Conservation (phyloP, 2,113 vertebrate species). For the Aplodontia rufa region DNA sequence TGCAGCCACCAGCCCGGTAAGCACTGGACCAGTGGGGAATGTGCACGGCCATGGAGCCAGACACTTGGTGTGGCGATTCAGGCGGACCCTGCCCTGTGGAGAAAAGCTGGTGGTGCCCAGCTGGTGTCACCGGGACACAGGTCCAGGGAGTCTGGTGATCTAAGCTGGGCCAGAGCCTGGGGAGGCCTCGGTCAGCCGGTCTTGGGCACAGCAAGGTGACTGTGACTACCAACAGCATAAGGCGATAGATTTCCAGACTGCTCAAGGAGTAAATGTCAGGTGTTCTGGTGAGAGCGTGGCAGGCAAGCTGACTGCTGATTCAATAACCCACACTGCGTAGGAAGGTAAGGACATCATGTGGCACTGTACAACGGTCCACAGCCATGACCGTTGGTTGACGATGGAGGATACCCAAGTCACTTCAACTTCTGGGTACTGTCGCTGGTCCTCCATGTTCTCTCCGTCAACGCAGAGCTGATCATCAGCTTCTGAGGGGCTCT, state of each 20-base stretch:
- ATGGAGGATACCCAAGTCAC: background rate
- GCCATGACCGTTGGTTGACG: background rate
- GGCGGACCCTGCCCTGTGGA: fast-evolving
- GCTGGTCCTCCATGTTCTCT: background rate
- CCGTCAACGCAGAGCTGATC: fast-evolving
- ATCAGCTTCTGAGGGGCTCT: fast-evolving
- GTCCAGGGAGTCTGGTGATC: background rate
- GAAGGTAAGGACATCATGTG: too few species aligned
- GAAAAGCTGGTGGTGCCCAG: fast-evolving
- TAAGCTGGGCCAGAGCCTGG: fast-evolving
- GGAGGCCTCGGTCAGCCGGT: background rate
- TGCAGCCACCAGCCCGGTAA: fast-evolving
- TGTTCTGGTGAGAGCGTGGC: background rate
- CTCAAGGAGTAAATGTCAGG: background rate
- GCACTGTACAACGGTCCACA: background rate
- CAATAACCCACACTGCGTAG: fast-evolving
- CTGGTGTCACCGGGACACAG: fast-evolving
- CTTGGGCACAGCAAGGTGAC: too few species aligned
- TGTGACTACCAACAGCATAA: background rate
- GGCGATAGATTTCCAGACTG: background rate
- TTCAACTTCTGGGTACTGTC: fast-evolving
- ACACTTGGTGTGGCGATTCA: fast-evolving
- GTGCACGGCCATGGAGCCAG: fast-evolving
- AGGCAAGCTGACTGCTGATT: background rate
- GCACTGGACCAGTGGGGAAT: fast-evolving